phyloP scores from a whole-genome alignment of 2,113 vertebrate genomes.

The Propithecus coquereli region DNA sequence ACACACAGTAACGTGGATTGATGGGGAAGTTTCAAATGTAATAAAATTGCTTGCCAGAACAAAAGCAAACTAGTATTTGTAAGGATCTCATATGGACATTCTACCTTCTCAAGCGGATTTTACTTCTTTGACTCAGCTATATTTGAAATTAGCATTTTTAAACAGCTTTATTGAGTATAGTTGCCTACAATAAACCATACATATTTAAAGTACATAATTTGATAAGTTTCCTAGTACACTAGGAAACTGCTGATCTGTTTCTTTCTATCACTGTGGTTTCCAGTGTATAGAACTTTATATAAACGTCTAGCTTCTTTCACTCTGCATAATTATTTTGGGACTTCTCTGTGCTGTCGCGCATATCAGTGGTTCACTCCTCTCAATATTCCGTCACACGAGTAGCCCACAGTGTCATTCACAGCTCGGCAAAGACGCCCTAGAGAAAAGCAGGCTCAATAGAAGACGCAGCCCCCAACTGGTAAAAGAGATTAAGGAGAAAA shows the following conservation, averaged over 20 bases:
- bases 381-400: too few relatives aligned
- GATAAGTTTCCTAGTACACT: neutral
- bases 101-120: neutral
- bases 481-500: neutral
- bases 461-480: neutral
- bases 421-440: neutral
- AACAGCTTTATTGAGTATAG: neutral
- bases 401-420: neutral
- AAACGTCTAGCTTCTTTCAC: neutral
- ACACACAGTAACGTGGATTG: neutral
- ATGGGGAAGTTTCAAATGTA: neutral
- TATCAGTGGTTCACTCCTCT: neutral
- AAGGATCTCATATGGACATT: neutral
- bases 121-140: neutral
- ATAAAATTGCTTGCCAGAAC: neutral
- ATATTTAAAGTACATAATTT: neutral
- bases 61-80: neutral
- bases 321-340: neutral
- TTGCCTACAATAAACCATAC: neutral
- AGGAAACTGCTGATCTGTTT: neutral
- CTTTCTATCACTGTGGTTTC: neutral
- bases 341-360: neutral
- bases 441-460: fast-evolving
- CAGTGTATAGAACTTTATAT: neutral
- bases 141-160: too few relatives aligned